phyloP scores from a whole-genome alignment of 2,888 invertebrate species.

The Drosophila histrio region DNA sequence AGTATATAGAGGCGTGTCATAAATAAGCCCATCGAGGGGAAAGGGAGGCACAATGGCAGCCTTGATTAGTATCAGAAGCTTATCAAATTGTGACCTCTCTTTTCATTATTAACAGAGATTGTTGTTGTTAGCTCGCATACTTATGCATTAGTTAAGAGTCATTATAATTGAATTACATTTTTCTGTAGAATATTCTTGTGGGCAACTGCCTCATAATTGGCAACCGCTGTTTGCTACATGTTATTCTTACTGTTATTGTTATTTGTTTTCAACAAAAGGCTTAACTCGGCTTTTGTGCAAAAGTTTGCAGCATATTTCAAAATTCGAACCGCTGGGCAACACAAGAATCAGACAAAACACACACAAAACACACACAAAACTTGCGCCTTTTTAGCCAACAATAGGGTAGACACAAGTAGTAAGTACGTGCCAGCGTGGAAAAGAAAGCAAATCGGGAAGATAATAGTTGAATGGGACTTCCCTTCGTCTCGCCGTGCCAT shows the following conservation, averaged over 20 bases:
- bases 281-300: slow-evolving; percentile 53
- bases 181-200: slow-evolving; percentile 55
- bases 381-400: slow-evolving; percentile 3
- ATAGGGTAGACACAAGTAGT: slow-evolving; percentile 21
- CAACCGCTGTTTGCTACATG: slow-evolving; percentile 12
- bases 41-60: slow-evolving; percentile 41
- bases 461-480: slow-evolving; percentile 55
- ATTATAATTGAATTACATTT: slow-evolving; percentile 65
- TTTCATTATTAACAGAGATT: slow-evolving; percentile 6
- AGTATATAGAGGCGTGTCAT: slow-evolving; percentile 43
- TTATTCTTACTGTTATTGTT: slow-evolving; percentile 10
- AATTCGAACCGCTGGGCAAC: slow-evolving; percentile 30
- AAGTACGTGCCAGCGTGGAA: slow-evolving; percentile 25
- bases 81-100: slow-evolving; percentile 11
- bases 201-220: slow-evolving; percentile 50
- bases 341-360: slow-evolving; percentile 1
- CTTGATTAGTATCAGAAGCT: slow-evolving; percentile 45
- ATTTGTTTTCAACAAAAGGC: slow-evolving; percentile 64
- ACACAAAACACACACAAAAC: neutral
- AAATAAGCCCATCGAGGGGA: slow-evolving; percentile 45
- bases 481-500: slow-evolving; percentile 7
- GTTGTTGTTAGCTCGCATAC: slow-evolving; percentile 1
- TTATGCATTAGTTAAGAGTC: slow-evolving; percentile 26
- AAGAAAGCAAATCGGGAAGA: slow-evolving; percentile 62
- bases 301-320: slow-evolving; percentile 48